Evolutionary conservation across 2,797 vertebrate species (phyloP).

Genomic region (Argyrosomus regius): DNA sequence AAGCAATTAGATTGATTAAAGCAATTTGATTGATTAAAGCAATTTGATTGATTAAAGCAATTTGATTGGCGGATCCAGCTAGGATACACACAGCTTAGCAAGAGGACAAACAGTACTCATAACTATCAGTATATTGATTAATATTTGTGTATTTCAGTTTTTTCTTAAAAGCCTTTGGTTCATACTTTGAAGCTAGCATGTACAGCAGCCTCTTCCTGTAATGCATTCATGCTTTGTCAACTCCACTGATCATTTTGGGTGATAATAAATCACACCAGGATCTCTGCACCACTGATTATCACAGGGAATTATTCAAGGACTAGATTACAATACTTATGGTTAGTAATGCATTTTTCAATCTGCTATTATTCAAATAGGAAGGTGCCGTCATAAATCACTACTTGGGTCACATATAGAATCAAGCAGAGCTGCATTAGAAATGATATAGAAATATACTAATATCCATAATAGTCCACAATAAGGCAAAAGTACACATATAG

Average conservation of each 20-base stretch:
- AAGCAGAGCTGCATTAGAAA: conserved; percentile 24
- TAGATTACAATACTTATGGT: conserved; percentile 68
- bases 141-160: neutral
- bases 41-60: neutral
- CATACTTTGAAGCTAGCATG: conserved; percentile 5
- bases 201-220: conserved; percentile 20
- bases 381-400: conserved; percentile 67
- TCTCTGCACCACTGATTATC: conserved; percentile 64
- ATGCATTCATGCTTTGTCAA: conserved; percentile 55
- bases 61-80: neutral
- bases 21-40: too few relatives aligned
- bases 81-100: neutral
- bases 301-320: conserved; percentile 75
- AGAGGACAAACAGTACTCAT: neutral
- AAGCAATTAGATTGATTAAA: too few relatives aligned
- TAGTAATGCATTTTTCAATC: conserved; percentile 48
- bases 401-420: conserved; percentile 39
- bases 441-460: conserved; percentile 9
- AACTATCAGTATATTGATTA: neutral
- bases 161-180: neutral
- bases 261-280: conserved; percentile 69
- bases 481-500: neutral
- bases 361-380: conserved; percentile 71
- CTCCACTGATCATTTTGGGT: conserved; percentile 56
- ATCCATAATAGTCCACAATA: neutral